phyloP scores from a whole-genome alignment of 2,113 vertebrate genomes.

The Emydura subglobosa region DNA sequence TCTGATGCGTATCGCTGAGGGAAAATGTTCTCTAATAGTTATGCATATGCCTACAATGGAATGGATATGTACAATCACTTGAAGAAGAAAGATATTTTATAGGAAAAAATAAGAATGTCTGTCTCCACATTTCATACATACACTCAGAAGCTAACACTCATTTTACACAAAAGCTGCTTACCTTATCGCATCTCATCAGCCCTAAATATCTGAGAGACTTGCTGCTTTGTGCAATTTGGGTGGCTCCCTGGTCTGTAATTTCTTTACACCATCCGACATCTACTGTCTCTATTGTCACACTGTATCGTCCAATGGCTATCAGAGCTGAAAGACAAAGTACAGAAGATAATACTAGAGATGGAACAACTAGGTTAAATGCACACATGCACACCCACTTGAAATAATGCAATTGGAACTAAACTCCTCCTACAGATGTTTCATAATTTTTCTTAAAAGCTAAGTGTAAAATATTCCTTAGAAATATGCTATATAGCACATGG shows the following conservation, averaged over 20 bases:
- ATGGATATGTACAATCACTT: not conserved
- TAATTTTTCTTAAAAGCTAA: slow-evolving; percentile 9
- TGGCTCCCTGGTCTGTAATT: slow-evolving; percentile 97
- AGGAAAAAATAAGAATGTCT: not conserved
- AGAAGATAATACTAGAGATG: not conserved
- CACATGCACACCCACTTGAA: not conserved
- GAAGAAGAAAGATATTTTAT: not conserved
- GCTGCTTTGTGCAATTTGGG: slow-evolving; percentile 96
- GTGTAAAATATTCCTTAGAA: slow-evolving; percentile 44
- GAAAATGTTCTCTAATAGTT: not conserved
- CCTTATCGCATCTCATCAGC: slow-evolving; percentile 99
- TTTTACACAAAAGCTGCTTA: slow-evolving; percentile 71
- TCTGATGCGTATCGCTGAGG: not conserved
- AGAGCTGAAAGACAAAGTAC: slow-evolving; percentile 81
- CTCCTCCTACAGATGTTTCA: not conserved
- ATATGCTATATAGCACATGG: slow-evolving; percentile 1
- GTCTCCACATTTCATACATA: rapidly evolving
- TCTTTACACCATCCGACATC: slow-evolving; percentile 99
- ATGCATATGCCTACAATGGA: not conserved
- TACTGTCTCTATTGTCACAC: slow-evolving; percentile 96
- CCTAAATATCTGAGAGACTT: slow-evolving; percentile 96
- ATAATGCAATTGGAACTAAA: slow-evolving; percentile 3
- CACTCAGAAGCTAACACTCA: rapidly evolving
- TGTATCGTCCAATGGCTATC: slow-evolving; percentile 96
- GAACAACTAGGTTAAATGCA: not conserved